A percentile compares a stretch with the other conserved stretches of the same genome.
Conservation (phyloP, 2,113 vertebrate genomes). For the Tupaia tana region DNA sequence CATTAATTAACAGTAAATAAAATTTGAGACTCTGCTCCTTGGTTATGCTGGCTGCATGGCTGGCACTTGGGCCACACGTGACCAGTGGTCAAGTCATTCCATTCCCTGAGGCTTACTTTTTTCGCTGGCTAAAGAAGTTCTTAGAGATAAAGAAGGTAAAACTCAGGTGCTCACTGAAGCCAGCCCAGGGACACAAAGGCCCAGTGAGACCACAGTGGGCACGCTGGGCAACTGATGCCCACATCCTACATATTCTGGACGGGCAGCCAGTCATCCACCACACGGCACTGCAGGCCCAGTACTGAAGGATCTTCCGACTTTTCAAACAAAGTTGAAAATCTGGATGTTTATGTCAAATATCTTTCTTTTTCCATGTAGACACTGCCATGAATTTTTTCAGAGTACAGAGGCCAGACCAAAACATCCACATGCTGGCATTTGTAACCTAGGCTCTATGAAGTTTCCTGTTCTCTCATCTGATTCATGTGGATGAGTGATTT, state of each 20-base stretch:
- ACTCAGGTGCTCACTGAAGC: neutral
- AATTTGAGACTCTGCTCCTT: neutral
- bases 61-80: neutral
- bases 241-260: neutral
- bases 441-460: neutral
- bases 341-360: neutral
- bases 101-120: neutral
- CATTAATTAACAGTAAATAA: neutral
- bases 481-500: conserved; percentile 18
- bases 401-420: conserved; percentile 13
- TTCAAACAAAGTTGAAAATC: neutral
- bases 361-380: neutral
- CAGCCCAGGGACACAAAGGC: neutral
- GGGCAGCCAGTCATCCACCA: neutral
- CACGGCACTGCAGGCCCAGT: neutral
- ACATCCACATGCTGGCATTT: neutral
- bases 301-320: neutral
- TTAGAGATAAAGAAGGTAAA: neutral
- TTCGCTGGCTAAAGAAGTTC: neutral
- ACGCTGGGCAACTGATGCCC: neutral
- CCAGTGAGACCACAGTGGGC: neutral
- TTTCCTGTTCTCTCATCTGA: conserved; percentile 7
- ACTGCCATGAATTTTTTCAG: neutral
- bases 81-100: neutral
- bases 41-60: neutral